phyloP scores from a whole-genome alignment of 2,113 vertebrate genomes.

The Albula glossodonta region DNA sequence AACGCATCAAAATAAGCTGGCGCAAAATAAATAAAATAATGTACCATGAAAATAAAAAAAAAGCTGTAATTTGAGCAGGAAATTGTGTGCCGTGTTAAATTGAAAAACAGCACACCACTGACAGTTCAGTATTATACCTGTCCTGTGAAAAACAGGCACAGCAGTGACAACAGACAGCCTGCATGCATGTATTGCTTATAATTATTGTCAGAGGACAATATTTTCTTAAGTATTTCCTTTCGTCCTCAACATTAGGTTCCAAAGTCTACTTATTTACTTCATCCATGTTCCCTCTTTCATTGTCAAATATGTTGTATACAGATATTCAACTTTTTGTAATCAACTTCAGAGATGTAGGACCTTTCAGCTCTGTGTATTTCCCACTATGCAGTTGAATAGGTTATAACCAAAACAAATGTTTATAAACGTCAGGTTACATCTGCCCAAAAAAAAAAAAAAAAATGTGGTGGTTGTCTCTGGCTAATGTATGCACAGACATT shows the following conservation, averaged over 20 bases:
- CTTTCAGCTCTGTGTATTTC: not conserved
- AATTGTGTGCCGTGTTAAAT: conserved; percentile 17
- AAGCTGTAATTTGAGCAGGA: not conserved
- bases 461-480: no score
- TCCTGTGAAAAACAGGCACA: not conserved
- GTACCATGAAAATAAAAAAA: not conserved
- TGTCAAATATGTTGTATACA: no score
- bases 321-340: not conserved
- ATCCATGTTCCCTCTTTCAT: no score
- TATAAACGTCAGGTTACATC: no score
- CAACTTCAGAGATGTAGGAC: not conserved
- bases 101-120: not conserved
- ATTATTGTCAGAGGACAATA: not conserved
- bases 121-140: conserved; percentile 1
- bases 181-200: not conserved
- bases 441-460: no score
- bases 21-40: conserved; percentile 19
- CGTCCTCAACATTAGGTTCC: no score
- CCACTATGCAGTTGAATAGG: no score
- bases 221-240: no score
- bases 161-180: not conserved
- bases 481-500: no score
- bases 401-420: no score
- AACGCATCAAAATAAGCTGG: conserved; percentile 22
- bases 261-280: no score